phyloP scores from a whole-genome alignment of 2,113 vertebrate species.

The Mastomys natalensis region DNA sequence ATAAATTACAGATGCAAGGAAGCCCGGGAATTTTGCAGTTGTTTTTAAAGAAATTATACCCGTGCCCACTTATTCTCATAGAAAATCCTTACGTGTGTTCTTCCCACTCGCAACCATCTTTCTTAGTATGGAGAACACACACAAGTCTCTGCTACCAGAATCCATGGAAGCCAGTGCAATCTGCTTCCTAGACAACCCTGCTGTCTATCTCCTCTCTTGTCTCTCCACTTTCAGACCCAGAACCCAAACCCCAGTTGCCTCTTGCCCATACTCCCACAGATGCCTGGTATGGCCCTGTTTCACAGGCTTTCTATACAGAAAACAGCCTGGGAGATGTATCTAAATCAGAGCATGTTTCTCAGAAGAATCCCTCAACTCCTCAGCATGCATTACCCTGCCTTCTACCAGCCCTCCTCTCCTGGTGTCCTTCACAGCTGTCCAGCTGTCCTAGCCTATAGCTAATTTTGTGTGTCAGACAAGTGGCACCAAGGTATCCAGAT shows the following conservation, averaged over 20 bases:
- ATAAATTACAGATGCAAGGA: constrained; percentile 64
- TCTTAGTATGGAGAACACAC: neutral
- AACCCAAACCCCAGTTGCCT: neutral
- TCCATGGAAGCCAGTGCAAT: neutral
- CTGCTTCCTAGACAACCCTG: neutral
- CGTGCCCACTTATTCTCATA: constrained; percentile 36
- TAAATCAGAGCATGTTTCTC: neutral
- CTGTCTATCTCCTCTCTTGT: neutral
- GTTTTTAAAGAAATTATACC: constrained; percentile 55
- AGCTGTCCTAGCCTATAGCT: neutral
- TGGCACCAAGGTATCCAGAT: neutral
- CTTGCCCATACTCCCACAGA: neutral
- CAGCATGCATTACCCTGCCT: too few relatives aligned
- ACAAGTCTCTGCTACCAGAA: neutral
- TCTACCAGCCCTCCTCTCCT: neutral
- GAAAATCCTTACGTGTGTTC: neutral
- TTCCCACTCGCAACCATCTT: neutral
- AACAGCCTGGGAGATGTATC: neutral
- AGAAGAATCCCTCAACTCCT: neutral
- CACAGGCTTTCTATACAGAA: neutral
- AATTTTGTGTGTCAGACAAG: neutral
- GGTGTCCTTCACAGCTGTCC: neutral
- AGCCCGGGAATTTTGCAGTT: neutral
- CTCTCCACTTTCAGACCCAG: neutral
- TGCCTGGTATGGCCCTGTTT: neutral